Percentiles rank a stretch among this genome's conserved stretches.
phyloP scores from a whole-genome alignment of 2,797 vertebrate genomes.

The Cossypha niveicapilla region DNA sequence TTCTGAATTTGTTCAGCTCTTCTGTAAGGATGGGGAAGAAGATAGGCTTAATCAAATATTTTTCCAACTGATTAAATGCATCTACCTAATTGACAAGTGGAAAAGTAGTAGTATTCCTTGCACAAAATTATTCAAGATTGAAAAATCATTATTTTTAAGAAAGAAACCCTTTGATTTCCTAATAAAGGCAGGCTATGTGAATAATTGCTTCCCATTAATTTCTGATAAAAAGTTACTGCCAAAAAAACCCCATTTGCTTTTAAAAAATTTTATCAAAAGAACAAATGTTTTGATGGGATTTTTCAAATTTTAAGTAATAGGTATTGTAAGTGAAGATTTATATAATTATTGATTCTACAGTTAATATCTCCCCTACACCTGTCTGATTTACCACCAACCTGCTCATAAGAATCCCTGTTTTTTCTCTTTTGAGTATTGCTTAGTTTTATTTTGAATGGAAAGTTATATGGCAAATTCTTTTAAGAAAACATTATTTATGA shows the following conservation, averaged over 20 bases:
- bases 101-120: not conserved
- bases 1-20: not conserved
- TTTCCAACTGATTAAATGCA: not conserved
- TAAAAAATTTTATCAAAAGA: not conserved
- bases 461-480: not conserved
- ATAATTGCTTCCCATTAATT: conserved; percentile 12
- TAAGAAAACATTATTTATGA: not conserved
- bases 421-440: not conserved
- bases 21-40: not conserved
- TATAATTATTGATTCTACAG: not conserved
- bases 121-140: not conserved
- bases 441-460: not conserved
- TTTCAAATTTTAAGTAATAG: not conserved
- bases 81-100: not conserved
- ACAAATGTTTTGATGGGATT: not conserved
- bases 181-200: conserved; percentile 6
- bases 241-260: not conserved
- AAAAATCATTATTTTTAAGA: conserved; percentile 12
- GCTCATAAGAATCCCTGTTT: not conserved
- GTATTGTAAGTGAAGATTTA: not conserved
- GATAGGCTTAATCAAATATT: not conserved
- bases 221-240: not conserved
- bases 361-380: not conserved
- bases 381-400: not conserved
- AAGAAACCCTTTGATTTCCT: conserved; percentile 4